These are phyloP conservation scores for Metacarcinus magister DNA, from an alignment of 2,888 invertebrate species.

Conservation along the genomic window DNA sequence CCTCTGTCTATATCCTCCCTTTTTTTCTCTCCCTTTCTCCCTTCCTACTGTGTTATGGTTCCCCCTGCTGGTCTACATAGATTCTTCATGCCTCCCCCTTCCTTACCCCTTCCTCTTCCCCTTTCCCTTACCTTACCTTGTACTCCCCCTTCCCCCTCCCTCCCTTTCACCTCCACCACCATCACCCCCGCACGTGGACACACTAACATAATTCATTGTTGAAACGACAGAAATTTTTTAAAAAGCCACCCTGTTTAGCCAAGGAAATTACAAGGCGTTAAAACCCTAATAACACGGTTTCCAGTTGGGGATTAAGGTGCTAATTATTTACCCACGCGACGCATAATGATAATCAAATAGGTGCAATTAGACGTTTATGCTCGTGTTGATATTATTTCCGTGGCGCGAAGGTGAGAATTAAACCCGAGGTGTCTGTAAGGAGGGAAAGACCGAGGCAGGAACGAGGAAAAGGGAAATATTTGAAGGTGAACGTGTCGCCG, in stretches of 20 bases:
- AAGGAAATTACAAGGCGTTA: not conserved
- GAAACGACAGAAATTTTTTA: not conserved
- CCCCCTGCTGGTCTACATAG: not conserved
- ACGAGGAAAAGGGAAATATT: not conserved
- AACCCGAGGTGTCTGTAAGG: not conserved
- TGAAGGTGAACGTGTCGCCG: constrained; percentile 3
- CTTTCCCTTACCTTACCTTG: not conserved
- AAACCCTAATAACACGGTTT: not conserved
- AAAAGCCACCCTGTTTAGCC: not conserved
- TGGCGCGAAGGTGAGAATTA: not conserved
- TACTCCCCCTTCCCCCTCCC: not conserved
- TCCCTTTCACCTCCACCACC: not conserved
- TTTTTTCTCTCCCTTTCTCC: not conserved
- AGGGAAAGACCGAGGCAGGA: not conserved
- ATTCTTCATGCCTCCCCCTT: not conserved
- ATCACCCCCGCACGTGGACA: not conserved
- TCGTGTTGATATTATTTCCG: not conserved
- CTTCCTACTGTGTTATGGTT: not conserved
- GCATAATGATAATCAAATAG: not conserved
- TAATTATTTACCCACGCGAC: not conserved
- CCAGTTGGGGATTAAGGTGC: not conserved
- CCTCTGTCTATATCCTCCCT: not conserved
- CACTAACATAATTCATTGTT: not conserved
- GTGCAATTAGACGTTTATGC: not conserved
- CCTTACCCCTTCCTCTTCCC: not conserved